These are phyloP conservation scores for Cephus rjabovi DNA, from an alignment of 2,888 invertebrate genomes.

Conservation along the genomic window DNA sequence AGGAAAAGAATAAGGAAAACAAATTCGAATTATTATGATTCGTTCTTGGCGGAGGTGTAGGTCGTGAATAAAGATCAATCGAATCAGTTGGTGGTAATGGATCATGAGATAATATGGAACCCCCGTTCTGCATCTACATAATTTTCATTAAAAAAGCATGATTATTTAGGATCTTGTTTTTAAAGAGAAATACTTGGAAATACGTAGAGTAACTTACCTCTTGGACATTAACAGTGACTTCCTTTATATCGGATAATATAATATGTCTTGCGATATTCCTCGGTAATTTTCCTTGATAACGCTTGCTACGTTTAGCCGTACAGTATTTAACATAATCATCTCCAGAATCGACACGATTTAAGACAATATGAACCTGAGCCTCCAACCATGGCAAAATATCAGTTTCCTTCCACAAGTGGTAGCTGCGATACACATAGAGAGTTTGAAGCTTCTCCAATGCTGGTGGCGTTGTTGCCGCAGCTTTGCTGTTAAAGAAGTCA, in stretches of 20 bases:
- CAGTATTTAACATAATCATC: constrained; percentile 74
- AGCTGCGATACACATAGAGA: constrained; percentile 80
- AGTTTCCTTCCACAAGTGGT: constrained; percentile 83
- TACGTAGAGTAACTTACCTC: constrained; percentile 65
- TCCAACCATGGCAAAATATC: constrained; percentile 83
- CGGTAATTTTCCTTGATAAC: constrained; percentile 75
- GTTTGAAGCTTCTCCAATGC: constrained; percentile 78
- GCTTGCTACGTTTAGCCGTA: constrained; percentile 71
- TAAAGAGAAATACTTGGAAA: not conserved
- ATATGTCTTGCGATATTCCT: constrained; percentile 78
- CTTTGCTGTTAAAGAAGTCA: constrained; percentile 69
- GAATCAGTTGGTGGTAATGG: constrained; percentile 83
- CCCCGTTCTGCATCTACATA: constrained; percentile 66
- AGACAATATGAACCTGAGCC: constrained; percentile 74
- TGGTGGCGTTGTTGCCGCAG: constrained; percentile 61
- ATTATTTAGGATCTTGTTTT: too few species aligned
- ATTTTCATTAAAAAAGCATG: too few species aligned
- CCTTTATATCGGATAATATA: constrained; percentile 78
- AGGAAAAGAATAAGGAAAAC: constrained; percentile 71
- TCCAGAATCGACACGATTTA: constrained; percentile 74
- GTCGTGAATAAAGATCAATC: constrained; percentile 77
- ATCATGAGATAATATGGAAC: constrained; percentile 80
- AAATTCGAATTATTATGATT: constrained; percentile 51
- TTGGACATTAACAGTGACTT: constrained; percentile 72
- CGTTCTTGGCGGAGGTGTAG: constrained; percentile 47